phyloP scores from a whole-genome alignment of 2,113 vertebrate genomes.

The Elachura formosa region DNA sequence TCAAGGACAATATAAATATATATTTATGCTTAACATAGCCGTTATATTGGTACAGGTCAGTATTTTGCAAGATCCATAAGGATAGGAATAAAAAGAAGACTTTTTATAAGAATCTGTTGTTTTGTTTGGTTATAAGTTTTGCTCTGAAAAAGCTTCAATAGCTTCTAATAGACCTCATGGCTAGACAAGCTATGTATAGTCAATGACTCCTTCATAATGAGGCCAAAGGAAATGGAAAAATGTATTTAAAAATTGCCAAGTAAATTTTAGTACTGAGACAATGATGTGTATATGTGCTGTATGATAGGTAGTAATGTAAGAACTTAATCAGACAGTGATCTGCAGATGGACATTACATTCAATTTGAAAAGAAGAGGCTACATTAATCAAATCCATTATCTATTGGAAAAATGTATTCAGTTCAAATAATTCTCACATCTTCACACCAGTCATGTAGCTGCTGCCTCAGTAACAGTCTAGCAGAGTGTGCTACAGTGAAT shows the following conservation, averaged over 20 bases:
- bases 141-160: not conserved
- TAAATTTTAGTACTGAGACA: not conserved
- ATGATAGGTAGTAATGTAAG: not conserved
- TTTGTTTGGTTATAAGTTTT: not conserved
- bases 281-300: not conserved
- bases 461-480: not conserved
- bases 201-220: not conserved
- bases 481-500: not conserved
- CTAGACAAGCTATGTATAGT: not conserved
- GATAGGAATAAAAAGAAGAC: not conserved
- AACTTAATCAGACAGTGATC: not conserved
- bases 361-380: not conserved
- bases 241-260: not conserved
- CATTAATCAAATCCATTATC: not conserved
- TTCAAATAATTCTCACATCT: not conserved
- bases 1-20: not conserved
- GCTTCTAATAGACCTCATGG: not conserved
- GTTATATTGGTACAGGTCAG: not conserved
- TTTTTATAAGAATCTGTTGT: not conserved
- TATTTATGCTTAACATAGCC: not conserved
- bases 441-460: not conserved
- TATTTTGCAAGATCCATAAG: not conserved
- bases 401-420: not conserved
- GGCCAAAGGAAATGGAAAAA: not conserved
- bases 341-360: not conserved